A percentile compares a stretch with the other conserved stretches of the same genome.
phyloP scores from a whole-genome alignment of 2,888 invertebrate genomes.

The Sicus ferrugineus region DNA sequence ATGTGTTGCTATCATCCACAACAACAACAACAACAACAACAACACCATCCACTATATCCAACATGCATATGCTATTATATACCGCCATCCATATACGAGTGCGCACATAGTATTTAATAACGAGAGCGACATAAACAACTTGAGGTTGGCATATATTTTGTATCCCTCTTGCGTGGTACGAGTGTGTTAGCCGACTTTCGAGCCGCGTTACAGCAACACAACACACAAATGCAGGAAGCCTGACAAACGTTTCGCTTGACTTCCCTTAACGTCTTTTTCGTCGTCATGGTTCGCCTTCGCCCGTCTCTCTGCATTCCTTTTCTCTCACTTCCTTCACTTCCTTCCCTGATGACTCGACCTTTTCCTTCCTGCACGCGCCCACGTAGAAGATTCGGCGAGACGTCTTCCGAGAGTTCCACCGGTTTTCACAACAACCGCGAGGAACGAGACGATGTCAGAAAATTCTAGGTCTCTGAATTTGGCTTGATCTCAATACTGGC shows the following conservation, averaged over 20 bases:
- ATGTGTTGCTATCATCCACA: too few relatives aligned
- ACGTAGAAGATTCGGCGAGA: background rate
- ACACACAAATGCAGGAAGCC: constrained; percentile 41
- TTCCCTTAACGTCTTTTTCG: constrained; percentile 47
- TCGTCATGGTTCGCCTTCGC: background rate
- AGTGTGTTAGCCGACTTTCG: constrained; percentile 27
- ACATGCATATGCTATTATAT: too few relatives aligned
- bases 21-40: too few relatives aligned
- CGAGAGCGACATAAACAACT: background rate
- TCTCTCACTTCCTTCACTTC: constrained; percentile 5
- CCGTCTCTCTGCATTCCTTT: background rate
- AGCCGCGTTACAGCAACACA: background rate
- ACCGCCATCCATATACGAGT: background rate
- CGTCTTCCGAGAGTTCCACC: too few relatives aligned
- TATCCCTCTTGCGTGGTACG: constrained; percentile 8
- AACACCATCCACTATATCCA: too few relatives aligned
- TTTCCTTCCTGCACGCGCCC: background rate
- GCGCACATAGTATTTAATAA: background rate
- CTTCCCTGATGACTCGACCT: background rate
- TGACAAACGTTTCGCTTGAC: constrained; percentile 48
- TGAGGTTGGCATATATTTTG: constrained; percentile 9
- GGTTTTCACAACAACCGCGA: background rate
- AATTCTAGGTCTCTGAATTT: background rate
- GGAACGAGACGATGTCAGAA: background rate
- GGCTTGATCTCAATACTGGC: background rate